Evolutionary conservation across 1,140 invertebrate genomes (phyloP), one percentile per base, ranked within the genome.

Genomic region (Sesamia nonagrioides): DNA sequence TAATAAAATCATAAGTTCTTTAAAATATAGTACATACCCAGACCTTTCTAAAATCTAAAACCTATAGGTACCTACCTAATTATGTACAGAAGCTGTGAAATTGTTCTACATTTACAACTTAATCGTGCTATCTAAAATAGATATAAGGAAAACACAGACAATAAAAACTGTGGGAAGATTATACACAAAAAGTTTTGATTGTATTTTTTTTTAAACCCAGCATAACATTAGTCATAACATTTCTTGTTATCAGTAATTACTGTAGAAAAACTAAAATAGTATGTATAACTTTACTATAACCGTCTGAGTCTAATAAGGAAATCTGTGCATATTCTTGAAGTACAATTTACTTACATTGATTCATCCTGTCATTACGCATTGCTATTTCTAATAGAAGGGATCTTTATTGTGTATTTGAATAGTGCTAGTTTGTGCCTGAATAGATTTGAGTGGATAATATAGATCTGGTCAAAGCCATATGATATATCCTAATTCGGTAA

Each of bases 321-420:
- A 17, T 71, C 66, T 52, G 8, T 71, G 17, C n/a, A 68, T 17
- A 45, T 56, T 40, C 56, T 71, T 54, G 45, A 35, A 54, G 35
- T 50, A 33, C 17, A 61, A 61, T 71, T 78, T 18, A 71, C 35
- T 78, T 13, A 71, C 35, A 71, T 71, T 60, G 66, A 83, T 86
- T 73, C 86, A 88, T 80, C 83, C 81, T 85, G 88, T 85, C 79
- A 85, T 85, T 85, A 86, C 61, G 37, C 18, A 63, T 63, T 13
- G 6, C 40, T 71, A 54, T 54, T 42, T 68, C 8, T 40, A 21
- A 71, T 52, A 17, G 2, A 52, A 17, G 3, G 11, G 2, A 63
- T 42, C 4, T 42, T 17, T 42, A 63, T 42, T 42, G 37, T 63
- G 6, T n/a, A 35, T 60, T 17, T 5, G 52, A 8, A 45, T 45